A percentile compares a stretch with the other conserved stretches of the same genome.
Evolutionary conservation across 1,140 invertebrate species (phyloP).

Genomic region (Drosophila paulistorum): DNA sequence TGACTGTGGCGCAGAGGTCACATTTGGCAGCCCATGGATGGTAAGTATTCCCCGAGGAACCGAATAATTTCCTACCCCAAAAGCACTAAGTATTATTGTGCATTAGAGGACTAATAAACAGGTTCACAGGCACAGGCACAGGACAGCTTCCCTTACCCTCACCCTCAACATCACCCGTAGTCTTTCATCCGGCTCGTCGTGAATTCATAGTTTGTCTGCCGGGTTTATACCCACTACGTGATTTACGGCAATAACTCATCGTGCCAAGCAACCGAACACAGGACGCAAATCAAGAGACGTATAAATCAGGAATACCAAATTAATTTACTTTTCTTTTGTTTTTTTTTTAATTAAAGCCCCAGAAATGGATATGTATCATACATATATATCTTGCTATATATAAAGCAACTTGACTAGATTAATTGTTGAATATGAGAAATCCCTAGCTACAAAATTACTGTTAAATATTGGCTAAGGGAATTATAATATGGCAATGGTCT

Average conservation of each 20-base stretch:
- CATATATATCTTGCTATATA: not conserved
- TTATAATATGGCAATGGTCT: not conserved
- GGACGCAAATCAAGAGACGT: constrained; percentile 70
- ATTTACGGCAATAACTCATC: constrained; percentile 79
- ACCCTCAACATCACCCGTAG: not conserved
- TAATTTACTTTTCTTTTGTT: constrained; percentile 53
- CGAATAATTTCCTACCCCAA: constrained; percentile 76
- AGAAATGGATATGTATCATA: not conserved
- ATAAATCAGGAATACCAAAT: constrained; percentile 78
- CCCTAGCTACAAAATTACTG: not conserved
- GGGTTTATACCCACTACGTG: constrained; percentile 74
- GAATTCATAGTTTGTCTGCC: constrained; percentile 70
- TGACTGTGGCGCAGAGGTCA: constrained; percentile 65
- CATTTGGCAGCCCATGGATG: constrained; percentile 69
- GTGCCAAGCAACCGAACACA: constrained; percentile 29
- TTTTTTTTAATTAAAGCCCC: constrained; percentile 63
- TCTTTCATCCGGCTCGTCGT: constrained; percentile 21
- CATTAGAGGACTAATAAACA: constrained; percentile 81
- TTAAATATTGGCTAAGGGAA: constrained; percentile 7
- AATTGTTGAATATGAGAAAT: constrained; percentile 6
- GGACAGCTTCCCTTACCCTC: not conserved
- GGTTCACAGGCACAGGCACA: constrained; percentile 54
- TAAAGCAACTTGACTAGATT: not conserved
- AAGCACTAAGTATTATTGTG: constrained; percentile 81
- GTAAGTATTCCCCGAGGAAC: constrained; percentile 72